phyloP scores from a whole-genome alignment of 2,113 vertebrate species.

The Indicator maculatus region DNA sequence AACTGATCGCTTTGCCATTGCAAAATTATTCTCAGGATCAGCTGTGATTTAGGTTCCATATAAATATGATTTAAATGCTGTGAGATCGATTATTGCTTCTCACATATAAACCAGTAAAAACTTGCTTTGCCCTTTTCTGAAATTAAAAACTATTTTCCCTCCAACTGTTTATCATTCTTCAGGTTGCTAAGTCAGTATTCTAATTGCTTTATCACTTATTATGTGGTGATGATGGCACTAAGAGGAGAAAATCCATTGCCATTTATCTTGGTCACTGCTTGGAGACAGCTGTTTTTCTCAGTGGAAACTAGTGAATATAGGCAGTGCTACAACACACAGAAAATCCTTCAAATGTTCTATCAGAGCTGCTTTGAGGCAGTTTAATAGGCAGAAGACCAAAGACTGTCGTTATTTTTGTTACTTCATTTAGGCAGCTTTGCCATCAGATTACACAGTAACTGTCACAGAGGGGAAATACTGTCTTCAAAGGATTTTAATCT shows the following conservation, averaged over 20 bases:
- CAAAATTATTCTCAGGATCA: neutral
- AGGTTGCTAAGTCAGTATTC: neutral
- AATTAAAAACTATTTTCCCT: neutral
- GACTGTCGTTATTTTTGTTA: neutral
- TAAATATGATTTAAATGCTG: neutral
- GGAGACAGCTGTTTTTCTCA: neutral
- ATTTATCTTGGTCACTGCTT: neutral
- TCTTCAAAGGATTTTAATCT: neutral
- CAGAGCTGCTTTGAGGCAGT: neutral
- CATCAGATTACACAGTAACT: neutral
- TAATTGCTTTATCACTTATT: neutral
- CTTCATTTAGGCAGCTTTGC: constrained; percentile 8
- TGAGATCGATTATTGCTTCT: neutral
- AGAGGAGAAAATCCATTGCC: neutral
- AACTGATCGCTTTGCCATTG: neutral
- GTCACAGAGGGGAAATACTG: neutral
- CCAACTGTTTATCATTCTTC: neutral
- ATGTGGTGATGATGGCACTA: neutral
- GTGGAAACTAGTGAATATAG: neutral
- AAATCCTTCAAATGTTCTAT: constrained; percentile 1
- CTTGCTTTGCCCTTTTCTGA: neutral
- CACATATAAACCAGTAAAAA: neutral
- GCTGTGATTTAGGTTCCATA: neutral
- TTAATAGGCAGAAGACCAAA: neutral
- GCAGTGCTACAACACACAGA: neutral